phyloP scores from a whole-genome alignment of 1,140 invertebrate species.

The Bombus pascuorum region DNA sequence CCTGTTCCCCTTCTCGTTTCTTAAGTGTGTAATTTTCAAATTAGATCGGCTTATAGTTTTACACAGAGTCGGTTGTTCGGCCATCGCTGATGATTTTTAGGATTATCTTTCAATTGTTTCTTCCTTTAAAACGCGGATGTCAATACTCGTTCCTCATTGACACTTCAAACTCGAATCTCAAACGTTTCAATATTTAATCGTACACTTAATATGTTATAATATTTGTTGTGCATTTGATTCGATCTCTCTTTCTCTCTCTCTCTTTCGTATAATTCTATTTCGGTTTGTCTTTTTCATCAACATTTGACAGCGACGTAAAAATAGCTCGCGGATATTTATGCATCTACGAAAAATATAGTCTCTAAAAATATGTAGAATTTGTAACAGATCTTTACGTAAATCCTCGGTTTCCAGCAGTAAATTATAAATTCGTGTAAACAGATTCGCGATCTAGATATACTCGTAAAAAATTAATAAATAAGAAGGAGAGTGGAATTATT shows the following conservation, averaged over 20 bases:
- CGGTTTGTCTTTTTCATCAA: no score
- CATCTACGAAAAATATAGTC: no score
- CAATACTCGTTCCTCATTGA: slow-evolving; percentile 23
- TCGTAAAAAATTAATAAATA: background rate
- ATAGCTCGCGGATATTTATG: no score
- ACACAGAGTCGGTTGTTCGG: background rate
- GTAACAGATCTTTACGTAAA: background rate
- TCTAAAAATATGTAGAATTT: no score
- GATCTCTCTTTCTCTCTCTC: no score
- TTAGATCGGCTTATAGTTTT: background rate
- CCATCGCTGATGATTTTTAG: background rate
- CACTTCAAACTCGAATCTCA: slow-evolving; percentile 16
- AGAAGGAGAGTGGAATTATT: background rate
- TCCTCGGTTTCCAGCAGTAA: no score
- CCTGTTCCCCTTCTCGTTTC: background rate
- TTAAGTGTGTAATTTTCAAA: background rate
- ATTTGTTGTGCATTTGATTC: slow-evolving; percentile 13
- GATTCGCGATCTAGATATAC: background rate
- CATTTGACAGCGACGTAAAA: no score
- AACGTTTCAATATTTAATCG: slow-evolving; percentile 32
- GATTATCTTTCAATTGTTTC: slow-evolving; percentile 15
- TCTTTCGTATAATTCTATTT: background rate
- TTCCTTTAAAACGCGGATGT: background rate
- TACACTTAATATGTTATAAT: slow-evolving; percentile 15
- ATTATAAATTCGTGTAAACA: background rate